These are phyloP conservation scores for Acinonyx jubatus DNA, from an alignment of 2,113 vertebrate species.

Conservation along the genomic window DNA sequence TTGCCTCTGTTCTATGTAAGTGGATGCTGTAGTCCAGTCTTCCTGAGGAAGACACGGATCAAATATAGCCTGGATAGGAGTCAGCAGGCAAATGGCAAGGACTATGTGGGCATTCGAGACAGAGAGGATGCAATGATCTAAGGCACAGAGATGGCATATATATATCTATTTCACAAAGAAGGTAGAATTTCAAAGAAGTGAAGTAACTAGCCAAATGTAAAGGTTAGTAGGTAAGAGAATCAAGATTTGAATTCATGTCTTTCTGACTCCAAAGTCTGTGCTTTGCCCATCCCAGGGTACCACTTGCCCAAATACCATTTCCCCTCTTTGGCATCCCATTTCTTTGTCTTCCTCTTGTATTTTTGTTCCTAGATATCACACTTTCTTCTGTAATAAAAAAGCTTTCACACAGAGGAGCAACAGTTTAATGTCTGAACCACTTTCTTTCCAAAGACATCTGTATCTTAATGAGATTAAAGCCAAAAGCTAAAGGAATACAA, in stretches of 20 bases:
- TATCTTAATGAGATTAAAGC: neutral
- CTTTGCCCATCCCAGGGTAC: neutral
- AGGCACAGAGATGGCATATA: neutral
- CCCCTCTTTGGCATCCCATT: neutral
- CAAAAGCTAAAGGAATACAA: neutral
- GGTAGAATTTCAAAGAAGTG: constrained; percentile 1
- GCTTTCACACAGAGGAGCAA: neutral
- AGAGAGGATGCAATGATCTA: neutral
- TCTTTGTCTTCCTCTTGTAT: neutral
- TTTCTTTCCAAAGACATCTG: neutral
- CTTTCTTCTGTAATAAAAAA: neutral
- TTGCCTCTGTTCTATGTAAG: neutral
- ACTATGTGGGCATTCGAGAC: neutral
- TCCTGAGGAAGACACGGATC: neutral
- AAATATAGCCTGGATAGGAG: neutral
- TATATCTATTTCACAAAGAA: neutral
- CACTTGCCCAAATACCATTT: neutral
- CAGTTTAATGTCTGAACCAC: neutral
- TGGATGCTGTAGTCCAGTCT: neutral
- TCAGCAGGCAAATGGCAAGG: neutral
- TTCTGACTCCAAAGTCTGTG: neutral
- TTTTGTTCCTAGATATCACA: neutral
- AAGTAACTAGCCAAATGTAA: neutral
- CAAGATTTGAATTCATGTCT: neutral
- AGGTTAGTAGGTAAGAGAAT: neutral